Evolutionary conservation across 2,888 invertebrate genomes (phyloP), one percentile per base, ranked within the genome.

Genomic region (Drosophila kanekoi): DNA sequence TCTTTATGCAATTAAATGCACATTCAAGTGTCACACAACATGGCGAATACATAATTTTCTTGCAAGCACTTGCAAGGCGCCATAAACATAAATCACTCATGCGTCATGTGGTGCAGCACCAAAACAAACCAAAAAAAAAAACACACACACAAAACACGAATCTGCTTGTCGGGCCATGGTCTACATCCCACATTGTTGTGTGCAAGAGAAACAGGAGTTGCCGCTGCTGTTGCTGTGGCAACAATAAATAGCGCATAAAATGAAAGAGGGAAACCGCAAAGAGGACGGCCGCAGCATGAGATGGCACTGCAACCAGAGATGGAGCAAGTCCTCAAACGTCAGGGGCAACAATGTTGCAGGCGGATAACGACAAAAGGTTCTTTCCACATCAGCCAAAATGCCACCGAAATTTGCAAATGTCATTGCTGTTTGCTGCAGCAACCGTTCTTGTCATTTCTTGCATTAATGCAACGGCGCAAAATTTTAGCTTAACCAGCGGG

Each of bases 81-180:
- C 61, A 44, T 45, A 51, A 64, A 77, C 84, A 85, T 87, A 87
- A 85, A 85, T 85, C 85, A 85, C 84, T 85, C 84, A 79, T 75
- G 79, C 77, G 89, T 87, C 85, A 85, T 77, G 84, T 73, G 83
- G 86, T 76, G 72, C 72, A 63, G 52, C 48, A 28, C 20, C 65
- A 56, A 72, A 60, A n/a, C n/a, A n/a, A n/a, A n/a, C n/a, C n/a
- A n/a, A 67, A 49, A 8, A 23, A 23, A 23, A 23, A 23, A 23
- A 23, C 5, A 6, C 5, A 1, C 5, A 8, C 54, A 61, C 44
- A 53, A 54, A 74, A 77, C 70, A 66, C 48, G 49, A 69, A 64
- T 60, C 66, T 60, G 66, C 44, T 73, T 61, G 74, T 62, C 66
- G 61, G 56, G 23, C 52, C 62, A 56, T 49, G 47, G 59, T 41